Conservation (phyloP, 1,140 invertebrate species). For the Apolygus lucorum region DNA sequence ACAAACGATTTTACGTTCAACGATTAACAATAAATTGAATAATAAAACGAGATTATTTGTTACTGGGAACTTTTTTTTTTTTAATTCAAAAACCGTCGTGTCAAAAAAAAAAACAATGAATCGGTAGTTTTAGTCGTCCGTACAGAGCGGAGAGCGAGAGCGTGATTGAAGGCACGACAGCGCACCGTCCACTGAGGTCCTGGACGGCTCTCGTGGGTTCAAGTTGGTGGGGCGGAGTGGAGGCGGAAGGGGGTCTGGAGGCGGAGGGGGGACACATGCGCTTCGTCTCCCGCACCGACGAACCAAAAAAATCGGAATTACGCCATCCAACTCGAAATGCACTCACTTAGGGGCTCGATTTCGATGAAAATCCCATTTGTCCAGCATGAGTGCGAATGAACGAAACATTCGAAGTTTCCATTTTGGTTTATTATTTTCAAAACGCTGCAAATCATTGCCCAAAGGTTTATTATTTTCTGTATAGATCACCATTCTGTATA, state of each 20-base stretch:
- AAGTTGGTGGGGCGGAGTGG: constrained; percentile 28
- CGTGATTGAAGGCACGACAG: constrained; percentile 1
- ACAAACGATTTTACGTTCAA: not conserved
- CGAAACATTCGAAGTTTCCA: no score
- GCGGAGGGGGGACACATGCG: not conserved
- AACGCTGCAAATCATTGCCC: no score
- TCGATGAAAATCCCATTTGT: no score
- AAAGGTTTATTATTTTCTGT: no score
- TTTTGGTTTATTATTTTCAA: no score
- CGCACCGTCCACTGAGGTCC: constrained; percentile 8
- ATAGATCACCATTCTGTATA: no score
- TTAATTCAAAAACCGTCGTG: not conserved
- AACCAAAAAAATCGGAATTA: no score
- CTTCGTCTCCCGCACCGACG: no score
- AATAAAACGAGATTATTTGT: not conserved
- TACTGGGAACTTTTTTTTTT: not conserved
- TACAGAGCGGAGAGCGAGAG: constrained; percentile 5
- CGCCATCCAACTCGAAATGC: no score
- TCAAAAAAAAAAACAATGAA: not conserved
- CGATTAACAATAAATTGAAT: not conserved
- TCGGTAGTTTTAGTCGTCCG: not conserved
- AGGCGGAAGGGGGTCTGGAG: constrained; percentile 39
- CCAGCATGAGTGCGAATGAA: no score
- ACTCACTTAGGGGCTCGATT: no score
- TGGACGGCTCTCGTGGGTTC: constrained; percentile 32